Evolutionary conservation across 2,797 vertebrate species (phyloP).

Genomic region (Alca torda): DNA sequence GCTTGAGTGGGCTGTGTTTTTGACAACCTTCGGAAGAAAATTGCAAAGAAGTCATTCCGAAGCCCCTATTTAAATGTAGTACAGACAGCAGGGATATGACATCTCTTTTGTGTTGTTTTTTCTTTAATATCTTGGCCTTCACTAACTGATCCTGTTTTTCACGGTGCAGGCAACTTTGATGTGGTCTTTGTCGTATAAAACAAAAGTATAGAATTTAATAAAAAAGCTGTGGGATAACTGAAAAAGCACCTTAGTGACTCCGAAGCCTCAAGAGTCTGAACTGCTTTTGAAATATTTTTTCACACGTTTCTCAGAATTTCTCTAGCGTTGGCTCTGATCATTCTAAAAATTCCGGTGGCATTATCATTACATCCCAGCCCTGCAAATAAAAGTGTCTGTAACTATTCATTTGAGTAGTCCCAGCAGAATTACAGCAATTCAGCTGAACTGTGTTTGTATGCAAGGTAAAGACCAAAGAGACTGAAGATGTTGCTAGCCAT

Average conservation of each 20-base stretch:
- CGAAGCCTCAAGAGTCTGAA: background rate
- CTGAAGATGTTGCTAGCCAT: background rate
- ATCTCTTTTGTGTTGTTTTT: slow-evolving; percentile 42
- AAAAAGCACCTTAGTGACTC: background rate
- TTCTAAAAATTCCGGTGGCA: slow-evolving; percentile 14
- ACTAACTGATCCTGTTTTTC: slow-evolving; percentile 14
- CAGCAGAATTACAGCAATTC: background rate
- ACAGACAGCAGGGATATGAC: background rate
- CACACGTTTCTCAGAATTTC: background rate
- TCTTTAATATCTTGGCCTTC: background rate
- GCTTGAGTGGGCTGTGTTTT: background rate
- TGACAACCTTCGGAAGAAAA: slow-evolving; percentile 12
- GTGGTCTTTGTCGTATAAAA: slow-evolving; percentile 2
- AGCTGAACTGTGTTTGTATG: background rate
- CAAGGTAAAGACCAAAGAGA: background rate
- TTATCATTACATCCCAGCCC: background rate
- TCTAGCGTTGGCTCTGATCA: background rate
- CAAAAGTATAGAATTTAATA: slow-evolving; percentile 1
- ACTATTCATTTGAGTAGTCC: background rate
- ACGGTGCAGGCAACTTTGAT: background rate
- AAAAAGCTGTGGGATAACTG: background rate
- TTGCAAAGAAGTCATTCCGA: background rate
- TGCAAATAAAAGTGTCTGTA: background rate
- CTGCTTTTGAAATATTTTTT: slow-evolving; percentile 22
- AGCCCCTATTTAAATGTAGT: background rate